Evolutionary conservation across 2,888 invertebrate species (phyloP), one percentile per base, ranked within the genome.

Genomic region (Drosophila acutilabella): DNA sequence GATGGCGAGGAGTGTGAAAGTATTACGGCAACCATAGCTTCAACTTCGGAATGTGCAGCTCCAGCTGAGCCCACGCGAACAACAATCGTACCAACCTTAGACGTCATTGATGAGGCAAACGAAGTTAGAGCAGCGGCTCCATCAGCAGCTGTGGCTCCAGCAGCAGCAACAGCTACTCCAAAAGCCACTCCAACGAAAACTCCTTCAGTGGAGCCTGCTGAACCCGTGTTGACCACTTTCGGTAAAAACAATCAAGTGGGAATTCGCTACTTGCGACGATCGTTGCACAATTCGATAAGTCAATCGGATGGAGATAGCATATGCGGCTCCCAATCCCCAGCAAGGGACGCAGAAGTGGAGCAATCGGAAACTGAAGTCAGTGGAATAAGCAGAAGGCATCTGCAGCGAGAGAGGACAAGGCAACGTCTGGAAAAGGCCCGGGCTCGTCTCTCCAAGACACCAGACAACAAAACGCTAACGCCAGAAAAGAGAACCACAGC

Each of bases 261-360:
- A 5, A 20, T 88, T 5, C 81, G 74, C 30, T 67, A 62, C 20
- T 23, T 87, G 20, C 83, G 89, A 0, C 73, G 87, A 13, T 85
- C 88, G 2, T 26, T 85, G 41, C 44, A 76, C 30, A 81, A 68
- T 42, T 80, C 83, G 2, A 66, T 68, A 2, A 83, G 81, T 26
- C 76, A 71, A 10, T 89, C 90, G 6, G 91, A 91, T 50, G 85
- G 71, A 4, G 91, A 91, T 64, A 86, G 74, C 30, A 23, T 74
- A 2, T 54, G 62, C 23, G 54, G 56, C 0, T 16, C 78, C 3
- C 60, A 65, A 14, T 26, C 67, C 13, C 59, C 61, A 11, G 40
- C 54, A 2, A 7, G 33, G 3, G 70, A 69, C 6, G 4, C 47
- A 0, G 71, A 62, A 14, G 5, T 42, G 13, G 30, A 30, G 8